These are phyloP conservation scores for Hipparchia semele DNA, from an alignment of 2,888 invertebrate genomes.

Conservation along the genomic window DNA sequence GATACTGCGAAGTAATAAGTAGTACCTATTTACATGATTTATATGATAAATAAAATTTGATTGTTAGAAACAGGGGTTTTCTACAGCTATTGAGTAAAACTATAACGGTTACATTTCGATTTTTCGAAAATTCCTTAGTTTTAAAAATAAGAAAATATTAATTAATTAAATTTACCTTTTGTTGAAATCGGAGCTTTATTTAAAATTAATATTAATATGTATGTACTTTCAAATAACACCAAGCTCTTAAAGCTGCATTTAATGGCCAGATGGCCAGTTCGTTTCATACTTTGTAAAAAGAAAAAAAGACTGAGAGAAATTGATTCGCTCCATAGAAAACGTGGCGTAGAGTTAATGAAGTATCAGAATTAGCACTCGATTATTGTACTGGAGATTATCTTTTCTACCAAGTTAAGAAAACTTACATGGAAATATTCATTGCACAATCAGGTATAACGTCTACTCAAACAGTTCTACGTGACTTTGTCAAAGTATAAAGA, in stretches of 20 bases:
- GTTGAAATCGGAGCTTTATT: background rate
- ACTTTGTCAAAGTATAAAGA: conserved; percentile 21
- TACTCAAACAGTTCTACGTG: conserved; percentile 32
- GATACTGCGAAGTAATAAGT: no score
- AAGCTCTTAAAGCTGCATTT: conserved; percentile 21
- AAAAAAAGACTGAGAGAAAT: conserved; percentile 61
- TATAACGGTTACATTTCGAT: no score
- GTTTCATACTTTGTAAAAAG: conserved; percentile 54
- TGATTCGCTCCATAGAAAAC: conserved; percentile 60
- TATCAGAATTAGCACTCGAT: conserved; percentile 42
- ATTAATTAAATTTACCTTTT: background rate
- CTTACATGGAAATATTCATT: conserved; percentile 12
- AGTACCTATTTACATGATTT: no score
- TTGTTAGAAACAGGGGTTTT: no score
- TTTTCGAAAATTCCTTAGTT: no score
- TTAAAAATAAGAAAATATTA: no score
- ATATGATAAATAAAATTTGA: no score
- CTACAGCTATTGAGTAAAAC: no score
- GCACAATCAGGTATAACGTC: conserved; percentile 22
- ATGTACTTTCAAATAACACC: conserved; percentile 31
- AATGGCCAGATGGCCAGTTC: conserved; percentile 53
- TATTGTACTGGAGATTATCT: background rate
- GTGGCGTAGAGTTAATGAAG: conserved; percentile 44
- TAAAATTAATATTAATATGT: conserved; percentile 10
- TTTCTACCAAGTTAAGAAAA: background rate